Evolutionary conservation across 2,888 invertebrate genomes (phyloP), one percentile per base, ranked within the genome.

Genomic region (Acanthacorydalis orientalis): DNA sequence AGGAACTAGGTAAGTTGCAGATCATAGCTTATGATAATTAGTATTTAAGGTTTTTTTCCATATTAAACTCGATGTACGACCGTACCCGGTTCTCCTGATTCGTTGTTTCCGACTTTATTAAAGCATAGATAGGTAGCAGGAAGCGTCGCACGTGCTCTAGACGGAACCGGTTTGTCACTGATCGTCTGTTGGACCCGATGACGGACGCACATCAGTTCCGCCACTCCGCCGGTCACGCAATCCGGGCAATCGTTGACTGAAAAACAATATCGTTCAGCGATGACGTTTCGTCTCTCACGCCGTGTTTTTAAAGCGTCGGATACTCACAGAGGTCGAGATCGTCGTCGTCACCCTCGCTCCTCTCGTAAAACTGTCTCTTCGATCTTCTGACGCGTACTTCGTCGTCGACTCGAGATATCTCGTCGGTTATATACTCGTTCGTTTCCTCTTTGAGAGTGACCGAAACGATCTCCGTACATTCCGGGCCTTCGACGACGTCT

Each of bases 111-210:
- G 37, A 72, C 58, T 59, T 72, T 72, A 50, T 67, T 67, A 51
- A 78, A 70, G 31, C 67, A 65, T 50, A 80, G 70, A 60, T 83
- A 75, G 2, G 73, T 68, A 34, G 72, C 69, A 10, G 89, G 88
- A 46, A 88, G 67, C 52, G 83, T 80, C n/a, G 87, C 85, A 59
- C 80, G 70, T 2, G 88, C 87, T 49, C 86, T 72, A 4, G 83
- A 78, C 48, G 77, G 75, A 44, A 84, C 80, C 12, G 77, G 75
- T 52, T 80, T 78, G 62, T 83, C 83, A 47, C 58, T 58, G 49
- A 67, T 66, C 51, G 59, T 61, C 31, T 34, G 32, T 10, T 42
- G 42, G 10, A 43, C 32, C 14, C 47, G 32, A 34, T 47, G 47
- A 10, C 47, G 35, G 12, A 16, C 16, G n/a, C 42, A 42, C 34